phyloP scores from a whole-genome alignment of 2,797 vertebrate species.

The Erethizon dorsatum region DNA sequence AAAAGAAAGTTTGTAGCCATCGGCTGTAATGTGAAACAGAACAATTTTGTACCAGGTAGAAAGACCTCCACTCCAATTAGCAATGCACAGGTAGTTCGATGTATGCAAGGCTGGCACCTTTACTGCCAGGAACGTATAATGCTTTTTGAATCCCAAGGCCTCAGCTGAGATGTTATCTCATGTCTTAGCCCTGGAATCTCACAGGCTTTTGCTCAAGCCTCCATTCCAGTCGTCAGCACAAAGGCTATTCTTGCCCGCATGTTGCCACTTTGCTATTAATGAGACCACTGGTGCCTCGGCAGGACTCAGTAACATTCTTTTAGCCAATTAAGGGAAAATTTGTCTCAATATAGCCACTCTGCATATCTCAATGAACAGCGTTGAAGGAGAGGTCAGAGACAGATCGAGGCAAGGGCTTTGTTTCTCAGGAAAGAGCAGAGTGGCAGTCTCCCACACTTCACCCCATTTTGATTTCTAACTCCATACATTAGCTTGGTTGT shows the following conservation, averaged over 20 bases:
- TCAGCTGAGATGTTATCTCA: not conserved
- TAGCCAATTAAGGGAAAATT: not conserved
- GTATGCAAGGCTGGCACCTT: not conserved
- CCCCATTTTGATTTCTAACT: not conserved
- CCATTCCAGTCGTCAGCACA: not conserved
- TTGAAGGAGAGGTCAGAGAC: not conserved
- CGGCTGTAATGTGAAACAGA: not conserved
- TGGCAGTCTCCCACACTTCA: not conserved
- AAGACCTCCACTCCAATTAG: too few relatives aligned
- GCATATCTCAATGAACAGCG: not conserved
- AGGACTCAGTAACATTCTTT: not conserved
- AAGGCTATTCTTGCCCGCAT: not conserved
- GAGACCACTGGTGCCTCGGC: not conserved
- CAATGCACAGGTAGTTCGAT: not conserved
- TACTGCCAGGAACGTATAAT: not conserved
- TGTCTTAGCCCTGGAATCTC: not conserved
- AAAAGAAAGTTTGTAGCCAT: not conserved
- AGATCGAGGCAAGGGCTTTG: not conserved
- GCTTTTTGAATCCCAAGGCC: not conserved
- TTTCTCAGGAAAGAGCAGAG: not conserved
- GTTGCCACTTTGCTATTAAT: not conserved
- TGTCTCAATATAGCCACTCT: not conserved
- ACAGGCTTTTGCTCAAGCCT: not conserved
- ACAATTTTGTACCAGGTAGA: not conserved
- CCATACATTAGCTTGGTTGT: slow-evolving; percentile 47